Base-by-base conservation (phyloP, 2,113 vertebrate genomes). In the Stegostoma tigrinum region DNA sequence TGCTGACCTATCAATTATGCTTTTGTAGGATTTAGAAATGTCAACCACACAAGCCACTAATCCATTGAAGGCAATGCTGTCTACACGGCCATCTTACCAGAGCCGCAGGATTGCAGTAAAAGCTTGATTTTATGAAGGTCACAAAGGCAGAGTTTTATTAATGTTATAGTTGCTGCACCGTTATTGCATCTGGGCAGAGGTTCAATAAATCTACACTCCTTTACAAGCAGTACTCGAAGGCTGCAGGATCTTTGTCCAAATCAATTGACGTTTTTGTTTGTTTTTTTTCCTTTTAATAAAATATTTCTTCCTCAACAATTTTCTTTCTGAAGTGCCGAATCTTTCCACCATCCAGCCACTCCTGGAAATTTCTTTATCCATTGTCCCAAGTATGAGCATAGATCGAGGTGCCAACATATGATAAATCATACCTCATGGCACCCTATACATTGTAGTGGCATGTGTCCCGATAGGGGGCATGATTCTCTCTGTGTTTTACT, bases 71-170 rank as follows among this genome's bases (percentile, higher is more conserved):
- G 89, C 89, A 93, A 93, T 93, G 67, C 89, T 42, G 61, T 93
- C 38, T 61, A 93, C 89, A 66, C 14, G 61, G 61, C 61, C 61
- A 93, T 93, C 61, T 93, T 93, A 15, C 19, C 89, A 66, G 89
- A 93, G 55, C 89, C 89, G 34, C 61, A 66, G 89, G 89, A 93
- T 93, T 93, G 61, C 89, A 93, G 89, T 93, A 93, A 93, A 91
- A 93, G 64, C 89, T 38, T 93, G 89, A 93, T 93, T 93, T 93
- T 93, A 93, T 93, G 89, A 93, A 93, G 89, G 89, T 93, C 89
- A 93, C 55, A 93, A 93, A 93, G 89, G 89, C 89, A 66, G 61
- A 38, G 34, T 45, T 93, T 93, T 93, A 93, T 93, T 93, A 93
- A 93, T 93, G 89, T 93, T 93, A 66, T 93, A 93, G 89, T 61